Base-by-base conservation (phyloP, 2,888 invertebrate species). In the Andrena minutula region DNA sequence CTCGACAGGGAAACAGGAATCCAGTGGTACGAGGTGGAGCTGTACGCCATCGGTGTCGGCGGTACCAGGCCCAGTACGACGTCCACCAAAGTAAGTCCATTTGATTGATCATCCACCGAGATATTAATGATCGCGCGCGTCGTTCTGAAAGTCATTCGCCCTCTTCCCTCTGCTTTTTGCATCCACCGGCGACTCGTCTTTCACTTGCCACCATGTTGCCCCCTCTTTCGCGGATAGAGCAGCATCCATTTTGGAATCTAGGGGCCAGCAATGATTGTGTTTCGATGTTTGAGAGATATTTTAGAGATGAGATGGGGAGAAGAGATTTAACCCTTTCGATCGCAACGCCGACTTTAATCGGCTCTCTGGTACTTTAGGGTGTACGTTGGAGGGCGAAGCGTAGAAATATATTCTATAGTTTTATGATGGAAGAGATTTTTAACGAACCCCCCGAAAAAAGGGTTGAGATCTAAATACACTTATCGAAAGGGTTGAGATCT, bases 1-100 rank as follows among this genome's bases (percentile, higher is more conserved):
- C 94, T 98, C 93, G 98, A 98, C 94, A 95, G 98, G 75, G 98
- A 98, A 94, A 95, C 96, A 85, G 98, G 97, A 47, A 96, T 97
- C 79, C 97, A 97, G 91, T 95, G 95, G 89, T 98, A 98, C 94
- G 97, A 97, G 92, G 96, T 98, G 86, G 97, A 98, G 93, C 96
- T 98, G 80, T 97, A 97, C 93, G 98, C 98, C 71, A 97, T 98
- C 87, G 96, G 97, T 74, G 95, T 97, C 80, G 96, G 96, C 87
- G 96, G 96, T 79, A 95, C 95, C 77, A 93, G 93, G 70, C 96
- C 97, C 28, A 96, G 96, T 93, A 97, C 97, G 71, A 96, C 97
- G 63, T 97, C 95, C 90, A 97, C 97, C 92, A 98, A 97, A 97
- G 98, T 98, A 95, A 96, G 96, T 88, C 73, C 76, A 72, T 80